Evolutionary conservation across 1,140 invertebrate genomes (phyloP).

Genomic region (Solen grandis): DNA sequence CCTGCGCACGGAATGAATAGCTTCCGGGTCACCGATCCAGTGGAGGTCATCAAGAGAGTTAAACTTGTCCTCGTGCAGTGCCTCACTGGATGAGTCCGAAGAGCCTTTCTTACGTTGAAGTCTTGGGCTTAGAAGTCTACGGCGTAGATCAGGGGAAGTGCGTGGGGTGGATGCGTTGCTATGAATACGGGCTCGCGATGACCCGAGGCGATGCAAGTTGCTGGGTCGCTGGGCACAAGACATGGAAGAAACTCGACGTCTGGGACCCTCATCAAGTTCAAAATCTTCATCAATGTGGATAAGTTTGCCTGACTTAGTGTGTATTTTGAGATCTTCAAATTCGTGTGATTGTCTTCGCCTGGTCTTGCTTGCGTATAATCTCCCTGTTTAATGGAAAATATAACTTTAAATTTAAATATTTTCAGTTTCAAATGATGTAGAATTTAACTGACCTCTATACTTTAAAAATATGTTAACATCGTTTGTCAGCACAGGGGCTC

Average conservation of each 20-base stretch:
- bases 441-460: slow-evolving; percentile 18
- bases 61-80: slow-evolving; percentile 17
- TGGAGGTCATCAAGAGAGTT: slow-evolving; percentile 48
- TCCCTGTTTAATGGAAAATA: too few species aligned
- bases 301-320: slow-evolving; percentile 30
- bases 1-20: slow-evolving; percentile 64
- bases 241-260: slow-evolving; percentile 44
- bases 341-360: slow-evolving; percentile 35
- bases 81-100: slow-evolving; percentile 19
- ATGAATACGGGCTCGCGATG: not conserved
- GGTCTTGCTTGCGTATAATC: not conserved
- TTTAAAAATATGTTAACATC: not conserved
- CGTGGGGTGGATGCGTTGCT: slow-evolving; percentile 21
- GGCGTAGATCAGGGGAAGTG: slow-evolving; percentile 14
- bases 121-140: not conserved
- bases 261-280: not conserved
- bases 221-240: slow-evolving; percentile 17
- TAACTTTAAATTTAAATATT: too few species aligned
- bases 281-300: not conserved
- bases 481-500: not conserved
- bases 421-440: too few species aligned
- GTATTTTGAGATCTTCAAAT: slow-evolving; percentile 35
- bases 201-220: not conserved
- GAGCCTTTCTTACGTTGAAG: slow-evolving; percentile 11
- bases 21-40: slow-evolving; percentile 64